Evolutionary conservation across 2,797 vertebrate species (phyloP).

Genomic region (Phaenicophaeus curvirostris): DNA sequence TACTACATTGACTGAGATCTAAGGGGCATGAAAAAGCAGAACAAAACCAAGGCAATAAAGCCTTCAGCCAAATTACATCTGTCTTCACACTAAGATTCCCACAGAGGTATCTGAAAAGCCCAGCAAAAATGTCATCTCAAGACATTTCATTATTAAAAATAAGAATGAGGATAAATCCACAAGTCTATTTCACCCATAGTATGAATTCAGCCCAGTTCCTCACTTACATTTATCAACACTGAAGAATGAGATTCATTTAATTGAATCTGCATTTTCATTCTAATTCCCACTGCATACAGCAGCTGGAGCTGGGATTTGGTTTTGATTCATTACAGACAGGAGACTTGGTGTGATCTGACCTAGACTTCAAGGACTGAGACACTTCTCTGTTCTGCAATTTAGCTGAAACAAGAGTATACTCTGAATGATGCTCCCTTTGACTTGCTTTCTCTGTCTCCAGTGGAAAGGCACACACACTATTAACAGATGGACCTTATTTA

Average conservation of each 20-base stretch:
- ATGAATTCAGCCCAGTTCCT: not conserved
- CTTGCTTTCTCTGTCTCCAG: not conserved
- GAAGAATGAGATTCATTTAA: not conserved
- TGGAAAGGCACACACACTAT: not conserved
- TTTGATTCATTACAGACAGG: not conserved
- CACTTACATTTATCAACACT: not conserved
- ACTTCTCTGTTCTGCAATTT: not conserved
- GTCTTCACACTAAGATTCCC: not conserved
- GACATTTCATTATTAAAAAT: not conserved
- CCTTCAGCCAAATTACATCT: not conserved
- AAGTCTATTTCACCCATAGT: not conserved
- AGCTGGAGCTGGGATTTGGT: not conserved
- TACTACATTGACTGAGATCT: not conserved
- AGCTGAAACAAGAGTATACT: not conserved
- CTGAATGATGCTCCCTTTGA: not conserved
- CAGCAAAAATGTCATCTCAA: not conserved
- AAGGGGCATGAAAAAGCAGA: not conserved
- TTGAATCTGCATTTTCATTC: not conserved
- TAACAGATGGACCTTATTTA: constrained; percentile 50
- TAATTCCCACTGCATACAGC: not conserved
- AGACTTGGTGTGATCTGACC: not conserved
- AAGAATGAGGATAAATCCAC: not conserved
- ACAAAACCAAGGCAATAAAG: not conserved
- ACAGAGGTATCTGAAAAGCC: not conserved
- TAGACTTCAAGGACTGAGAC: not conserved